Base-by-base conservation (phyloP, 2,888 invertebrate genomes). In the Adelognathus sp. region DNA sequence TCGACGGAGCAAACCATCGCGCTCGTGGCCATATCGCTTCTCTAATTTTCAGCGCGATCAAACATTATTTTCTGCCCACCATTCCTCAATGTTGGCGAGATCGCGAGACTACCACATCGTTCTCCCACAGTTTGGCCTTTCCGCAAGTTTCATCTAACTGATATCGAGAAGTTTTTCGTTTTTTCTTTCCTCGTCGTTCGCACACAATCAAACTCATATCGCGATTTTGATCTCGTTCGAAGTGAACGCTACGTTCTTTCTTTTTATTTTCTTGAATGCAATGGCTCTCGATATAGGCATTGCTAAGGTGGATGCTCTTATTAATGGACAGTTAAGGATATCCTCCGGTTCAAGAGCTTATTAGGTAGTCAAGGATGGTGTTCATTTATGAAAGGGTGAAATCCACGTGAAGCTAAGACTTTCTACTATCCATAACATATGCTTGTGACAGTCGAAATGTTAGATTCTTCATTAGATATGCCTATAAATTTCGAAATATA, bases 21-120 rank as follows among this genome's bases (percentile, higher is more conserved):
- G 44, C 79, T 14, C 54, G 54, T 39, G 76, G 74, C 64, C 83
- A 84, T 82, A 86, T 86, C 88, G 86, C 83, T 85, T 86, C 85
- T 87, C 86, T 87, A 87, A 88, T 88, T 88, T 88, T 87, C 88
- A 88, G 85, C 87, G 84, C 87, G 86, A 88, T 88, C 86, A 86
- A 87, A 88, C 87, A 85, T 86, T 85, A 87, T 87, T 87, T 88
- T 84, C 85, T 77, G 79, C 83, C 82, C 82, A 73, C 81, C 81
- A n/a, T n/a, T 73, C 74, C 60, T 67, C 41, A 18, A 54, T 64
- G 7, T 50, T 11, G 21, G 21, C 50, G 50, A 24, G 44, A 36
- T 46, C 29, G 54, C 70, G 50, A 50, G 54, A 79, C 39, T 63
- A 70, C 41, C 29, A n/a, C 29, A 67, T 67, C 72, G 74, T 63